Conservation (phyloP, 2,113 vertebrate genomes). For the Rhea pennata region DNA sequence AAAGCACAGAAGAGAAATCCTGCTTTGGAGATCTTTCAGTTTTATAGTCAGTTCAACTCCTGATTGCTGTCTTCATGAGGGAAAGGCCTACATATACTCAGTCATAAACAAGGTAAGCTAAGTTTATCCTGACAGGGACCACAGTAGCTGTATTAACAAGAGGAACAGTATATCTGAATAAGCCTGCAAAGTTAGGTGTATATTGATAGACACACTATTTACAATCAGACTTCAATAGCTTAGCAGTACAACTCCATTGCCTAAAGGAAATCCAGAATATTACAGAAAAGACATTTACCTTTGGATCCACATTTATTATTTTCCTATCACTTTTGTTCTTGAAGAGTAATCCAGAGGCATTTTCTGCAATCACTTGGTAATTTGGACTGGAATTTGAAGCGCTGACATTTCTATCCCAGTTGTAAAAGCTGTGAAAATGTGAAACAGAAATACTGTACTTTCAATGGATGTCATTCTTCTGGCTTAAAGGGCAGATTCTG, state of each 20-base stretch:
- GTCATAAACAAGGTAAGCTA: neutral
- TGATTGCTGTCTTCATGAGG: neutral
- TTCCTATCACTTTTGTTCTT: slow-evolving; percentile 84
- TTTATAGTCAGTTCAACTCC: neutral
- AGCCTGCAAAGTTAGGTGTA: neutral
- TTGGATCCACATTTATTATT: slow-evolving; percentile 85
- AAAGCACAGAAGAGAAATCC: neutral
- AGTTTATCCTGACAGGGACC: neutral
- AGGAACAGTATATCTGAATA: neutral
- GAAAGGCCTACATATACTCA: neutral
- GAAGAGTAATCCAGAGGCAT: slow-evolving; percentile 84
- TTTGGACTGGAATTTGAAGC: slow-evolving; percentile 82
- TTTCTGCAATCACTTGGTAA: slow-evolving; percentile 85
- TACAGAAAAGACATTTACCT: slow-evolving; percentile 70
- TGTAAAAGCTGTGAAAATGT: slow-evolving; percentile 84
- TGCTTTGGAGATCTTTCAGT: neutral
- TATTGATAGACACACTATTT: neutral
- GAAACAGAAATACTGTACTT: slow-evolving; percentile 11
- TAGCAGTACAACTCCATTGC: neutral
- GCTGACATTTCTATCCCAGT: slow-evolving; percentile 83
- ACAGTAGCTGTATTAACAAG: neutral
- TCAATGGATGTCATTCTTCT: neutral
- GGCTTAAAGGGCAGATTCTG: neutral
- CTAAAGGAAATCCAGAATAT: neutral
- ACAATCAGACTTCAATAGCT: neutral